Percentiles rank a stretch among this genome's conserved stretches.
Evolutionary conservation across 2,797 vertebrate species (phyloP).

Genomic region (Micropoecilia bifurca): DNA sequence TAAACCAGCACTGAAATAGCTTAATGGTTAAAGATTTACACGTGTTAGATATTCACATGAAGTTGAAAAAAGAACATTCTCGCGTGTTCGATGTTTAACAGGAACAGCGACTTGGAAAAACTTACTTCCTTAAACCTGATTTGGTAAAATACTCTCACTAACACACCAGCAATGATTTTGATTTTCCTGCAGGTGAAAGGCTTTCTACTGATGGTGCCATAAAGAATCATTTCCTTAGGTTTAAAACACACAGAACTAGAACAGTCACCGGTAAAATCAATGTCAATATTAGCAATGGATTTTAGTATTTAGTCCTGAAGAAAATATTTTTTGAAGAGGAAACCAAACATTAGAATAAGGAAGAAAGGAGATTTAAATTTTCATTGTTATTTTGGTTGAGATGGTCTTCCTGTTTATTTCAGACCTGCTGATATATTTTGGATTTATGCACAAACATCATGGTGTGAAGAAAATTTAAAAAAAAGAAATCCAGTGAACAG

Average conservation of each 20-base stretch:
- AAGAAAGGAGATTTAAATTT: neutral
- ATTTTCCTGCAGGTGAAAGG: neutral
- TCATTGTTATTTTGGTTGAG: too few species aligned
- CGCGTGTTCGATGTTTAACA: neutral
- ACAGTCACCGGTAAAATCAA: neutral
- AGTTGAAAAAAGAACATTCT: neutral
- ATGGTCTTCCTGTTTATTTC: neutral
- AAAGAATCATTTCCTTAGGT: neutral
- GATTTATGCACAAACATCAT: too few species aligned
- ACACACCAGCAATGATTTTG: neutral
- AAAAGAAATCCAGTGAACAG: too few species aligned
- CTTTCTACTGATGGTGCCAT: neutral
- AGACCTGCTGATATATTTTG: too few species aligned
- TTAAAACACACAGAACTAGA: neutral
- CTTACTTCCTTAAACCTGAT: neutral
- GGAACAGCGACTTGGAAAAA: neutral
- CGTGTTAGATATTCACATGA: neutral
- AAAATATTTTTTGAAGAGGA: neutral
- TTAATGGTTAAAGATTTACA: neutral
- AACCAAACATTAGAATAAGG: neutral
- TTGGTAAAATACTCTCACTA: neutral
- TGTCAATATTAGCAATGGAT: too few species aligned
- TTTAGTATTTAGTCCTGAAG: too few species aligned
- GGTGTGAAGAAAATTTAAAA: too few species aligned
- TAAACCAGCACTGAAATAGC: neutral